These are phyloP conservation scores for Drosophila robusta DNA, from an alignment of 2,888 invertebrate species.

Conservation along the genomic window DNA sequence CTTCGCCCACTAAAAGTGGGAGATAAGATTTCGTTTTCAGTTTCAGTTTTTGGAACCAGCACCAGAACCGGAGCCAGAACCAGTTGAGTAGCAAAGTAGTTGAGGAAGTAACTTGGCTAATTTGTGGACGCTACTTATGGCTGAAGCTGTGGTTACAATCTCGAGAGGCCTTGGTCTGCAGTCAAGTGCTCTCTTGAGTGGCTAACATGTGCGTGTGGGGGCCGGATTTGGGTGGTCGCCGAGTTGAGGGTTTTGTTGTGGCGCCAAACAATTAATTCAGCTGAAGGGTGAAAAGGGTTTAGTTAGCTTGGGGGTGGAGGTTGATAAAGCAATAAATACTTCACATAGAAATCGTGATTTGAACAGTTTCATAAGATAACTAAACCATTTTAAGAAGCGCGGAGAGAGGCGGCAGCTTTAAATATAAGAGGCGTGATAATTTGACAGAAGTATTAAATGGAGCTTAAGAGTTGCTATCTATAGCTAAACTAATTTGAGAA, in stretches of 20 bases:
- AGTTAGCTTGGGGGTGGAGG: neutral
- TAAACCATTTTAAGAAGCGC: neutral
- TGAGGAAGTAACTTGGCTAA: slow-evolving; percentile 51
- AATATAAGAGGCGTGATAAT: too few species aligned
- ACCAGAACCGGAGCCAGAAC: neutral
- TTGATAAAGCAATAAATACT: slow-evolving; percentile 15
- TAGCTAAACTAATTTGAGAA: neutral
- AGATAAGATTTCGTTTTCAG: slow-evolving; percentile 65
- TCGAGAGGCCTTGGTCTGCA: slow-evolving; percentile 58
- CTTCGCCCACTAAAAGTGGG: slow-evolving; percentile 15
- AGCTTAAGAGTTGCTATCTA: neutral
- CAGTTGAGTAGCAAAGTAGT: slow-evolving; percentile 11
- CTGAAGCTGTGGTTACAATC: slow-evolving; percentile 56
- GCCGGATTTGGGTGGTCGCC: slow-evolving; percentile 40
- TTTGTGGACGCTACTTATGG: slow-evolving; percentile 53
- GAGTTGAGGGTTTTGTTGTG: slow-evolving; percentile 33
- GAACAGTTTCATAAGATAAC: slow-evolving; percentile 8
- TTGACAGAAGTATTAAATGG: too few species aligned
- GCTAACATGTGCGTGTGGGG: slow-evolving; percentile 14
- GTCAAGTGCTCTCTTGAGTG: slow-evolving; percentile 55
- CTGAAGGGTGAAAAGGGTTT: slow-evolving; percentile 5
- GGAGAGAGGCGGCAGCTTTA: neutral
- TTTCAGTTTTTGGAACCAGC: slow-evolving; percentile 34
- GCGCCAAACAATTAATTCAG: slow-evolving; percentile 34
- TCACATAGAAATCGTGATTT: neutral